Percentiles rank a stretch among this genome's conserved stretches.
Evolutionary conservation across 1,140 invertebrate genomes (phyloP).

Genomic region (Lepidurus apus): DNA sequence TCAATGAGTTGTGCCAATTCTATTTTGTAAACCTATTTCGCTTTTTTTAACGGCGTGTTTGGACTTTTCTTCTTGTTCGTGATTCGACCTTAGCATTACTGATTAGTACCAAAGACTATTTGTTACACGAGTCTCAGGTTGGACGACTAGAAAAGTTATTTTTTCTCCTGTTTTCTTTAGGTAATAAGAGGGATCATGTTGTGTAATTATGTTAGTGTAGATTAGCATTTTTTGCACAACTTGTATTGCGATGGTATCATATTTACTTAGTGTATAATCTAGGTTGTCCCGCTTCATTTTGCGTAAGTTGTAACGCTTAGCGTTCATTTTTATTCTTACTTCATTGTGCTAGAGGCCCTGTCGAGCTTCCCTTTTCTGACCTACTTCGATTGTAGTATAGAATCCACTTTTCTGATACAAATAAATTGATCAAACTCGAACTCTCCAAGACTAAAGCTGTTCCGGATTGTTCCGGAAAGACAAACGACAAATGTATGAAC

Average conservation of each 20-base stretch:
- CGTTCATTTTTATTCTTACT: no score
- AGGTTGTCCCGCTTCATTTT: neutral
- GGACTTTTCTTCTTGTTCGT: neutral
- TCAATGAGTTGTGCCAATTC: conserved; percentile 3
- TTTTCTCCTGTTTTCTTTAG: neutral
- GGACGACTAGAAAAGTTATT: neutral
- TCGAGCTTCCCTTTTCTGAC: no score
- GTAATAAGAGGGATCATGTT: neutral
- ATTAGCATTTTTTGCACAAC: neutral
- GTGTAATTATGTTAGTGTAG: neutral
- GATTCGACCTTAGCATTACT: neutral
- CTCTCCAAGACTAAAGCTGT: no score
- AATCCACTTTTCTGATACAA: no score
- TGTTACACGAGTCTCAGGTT: neutral
- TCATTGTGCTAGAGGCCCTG: no score
- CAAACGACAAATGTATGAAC: no score
- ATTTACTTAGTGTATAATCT: neutral
- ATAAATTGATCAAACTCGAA: no score
- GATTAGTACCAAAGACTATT: neutral
- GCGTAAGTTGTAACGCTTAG: neutral
- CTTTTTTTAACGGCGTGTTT: neutral
- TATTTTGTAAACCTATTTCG: neutral
- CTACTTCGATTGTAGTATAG: no score
- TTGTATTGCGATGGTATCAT: neutral
- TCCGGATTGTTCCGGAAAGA: no score